Evolutionary conservation across 2,888 invertebrate species (phyloP), one percentile per base, ranked within the genome.

Genomic region (Orthosia gothica): DNA sequence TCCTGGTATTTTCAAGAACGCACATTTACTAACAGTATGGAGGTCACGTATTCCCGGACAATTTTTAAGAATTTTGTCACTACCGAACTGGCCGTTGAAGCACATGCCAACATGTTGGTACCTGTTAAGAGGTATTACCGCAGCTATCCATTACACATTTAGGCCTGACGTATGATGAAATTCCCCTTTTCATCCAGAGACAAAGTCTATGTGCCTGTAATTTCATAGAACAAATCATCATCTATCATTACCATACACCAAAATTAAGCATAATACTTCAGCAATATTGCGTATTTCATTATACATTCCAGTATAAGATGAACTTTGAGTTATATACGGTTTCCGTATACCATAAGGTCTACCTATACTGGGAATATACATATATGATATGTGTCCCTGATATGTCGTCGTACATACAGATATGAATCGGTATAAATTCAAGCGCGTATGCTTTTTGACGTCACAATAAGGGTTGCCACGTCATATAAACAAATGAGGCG

Each of bases 401-500:
- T 23, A 23, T 62, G 50, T 52, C 18, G 18, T 65, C 32, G 20
- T 40, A 15, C 16, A 55, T 55, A 62, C 76, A 58, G 77, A 77
- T 86, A 83, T 80, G 75, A 76, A 76, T 79, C 68, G 58, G 79
- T 77, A 81, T 86, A 77, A 86, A 86, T 86, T 81, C 69, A 58
- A 63, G 59, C 77, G 69, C 84, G 74, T 75, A 79, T 86, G 87
- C 69, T 77, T 65, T 77, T 65, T 83, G 84, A 78, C 80, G 74
- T 72, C 84, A 89, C 84, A 87, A 88, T 88, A 87, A 86, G 84
- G 84, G 76, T 73, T 66, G 78, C 72, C 65, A 70, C 75, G 78
- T 85, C 84, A 83, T 83, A 86, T 88, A 86, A 86, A 82, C 83
- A 89, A 91, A 91, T 90, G 88, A 90, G 82, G 82, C 87, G 80